Evolutionary conservation across 2,113 vertebrate genomes (phyloP), one percentile per base, ranked within the genome.

Genomic region (Morone chrysops): DNA sequence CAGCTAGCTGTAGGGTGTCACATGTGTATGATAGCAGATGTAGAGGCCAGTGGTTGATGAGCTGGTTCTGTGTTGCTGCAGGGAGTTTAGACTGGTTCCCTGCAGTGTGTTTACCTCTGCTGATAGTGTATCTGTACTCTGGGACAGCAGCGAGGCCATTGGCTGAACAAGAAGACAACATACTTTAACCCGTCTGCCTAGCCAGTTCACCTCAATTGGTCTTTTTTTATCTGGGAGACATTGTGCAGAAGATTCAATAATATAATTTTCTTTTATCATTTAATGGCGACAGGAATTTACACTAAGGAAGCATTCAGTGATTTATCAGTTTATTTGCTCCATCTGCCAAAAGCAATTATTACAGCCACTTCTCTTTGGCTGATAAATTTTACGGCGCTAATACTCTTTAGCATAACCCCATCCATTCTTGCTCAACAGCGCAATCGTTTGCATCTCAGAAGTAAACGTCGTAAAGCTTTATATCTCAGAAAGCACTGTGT

Each of bases 41-140:
- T 0, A 4, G 53, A 40, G 31, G 50, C 56, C 13, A 74, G 20
- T 66, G 59, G 38, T 3, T 20, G 20, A 2, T 51, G 13, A 68
- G 25, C 40, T 40, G 20, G 83, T n/a, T 51, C 14, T 41, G 25
- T 7, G 53, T 36, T 20, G 71, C 54, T 71, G 40, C 2, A 60
- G 53, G 48, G 17, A 75, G 89, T 67, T 89, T 65, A 47, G 70
- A 87, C 91, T 76, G 80, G 87, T 88, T 92, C 53, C 41, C n/a
- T 78, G 61, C 51, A 25, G 56, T 31, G 9, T 76, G 83, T 84
- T 87, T 87, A 67, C 80, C 70, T 68, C 25, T 73, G 38, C 70
- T 86, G 88, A 92, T 88, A 89, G 36, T 56, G 3, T 66, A 66
- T 90, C 82, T 80, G 18, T 31, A 20, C 12, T 43, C 31, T 59